A percentile compares a stretch with the other conserved stretches of the same genome.
These are phyloP conservation scores for Eurypyga helias DNA, from an alignment of 2,113 vertebrate species.

Conservation along the genomic window DNA sequence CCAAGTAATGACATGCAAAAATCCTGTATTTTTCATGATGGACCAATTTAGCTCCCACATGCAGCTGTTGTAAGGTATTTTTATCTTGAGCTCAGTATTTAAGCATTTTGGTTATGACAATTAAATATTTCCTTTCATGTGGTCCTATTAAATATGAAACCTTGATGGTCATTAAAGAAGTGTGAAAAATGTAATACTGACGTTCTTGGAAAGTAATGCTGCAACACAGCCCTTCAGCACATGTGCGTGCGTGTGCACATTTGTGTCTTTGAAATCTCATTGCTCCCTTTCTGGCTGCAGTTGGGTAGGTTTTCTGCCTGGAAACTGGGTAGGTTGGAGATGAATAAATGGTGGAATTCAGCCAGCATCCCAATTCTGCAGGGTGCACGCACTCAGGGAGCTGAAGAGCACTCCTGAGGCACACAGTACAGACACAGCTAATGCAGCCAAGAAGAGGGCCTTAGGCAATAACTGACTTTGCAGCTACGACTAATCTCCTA, in stretches of 20 bases:
- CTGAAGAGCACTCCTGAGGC: neutral
- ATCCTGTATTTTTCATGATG: neutral
- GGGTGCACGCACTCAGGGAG: rapidly evolving
- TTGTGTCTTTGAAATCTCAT: neutral
- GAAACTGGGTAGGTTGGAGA: neutral
- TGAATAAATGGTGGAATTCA: neutral
- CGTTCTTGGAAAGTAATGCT: neutral
- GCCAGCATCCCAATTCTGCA: neutral
- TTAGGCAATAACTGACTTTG: neutral
- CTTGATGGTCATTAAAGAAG: neutral
- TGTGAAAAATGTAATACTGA: neutral
- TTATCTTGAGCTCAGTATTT: neutral
- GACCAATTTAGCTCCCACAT: neutral
- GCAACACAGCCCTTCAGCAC: neutral
- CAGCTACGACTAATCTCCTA: neutral
- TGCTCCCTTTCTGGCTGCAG: neutral
- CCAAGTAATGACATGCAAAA: neutral
- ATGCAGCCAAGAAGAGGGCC: neutral
- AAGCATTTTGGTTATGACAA: neutral
- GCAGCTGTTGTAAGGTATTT: neutral
- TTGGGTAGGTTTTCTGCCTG: neutral
- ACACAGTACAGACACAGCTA: neutral
- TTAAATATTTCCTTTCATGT: neutral
- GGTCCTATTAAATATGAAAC: neutral
- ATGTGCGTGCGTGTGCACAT: no score